Evolutionary conservation across 2,888 invertebrate genomes (phyloP), one percentile per base, ranked within the genome.

Genomic region (Gasteruption jaculator): DNA sequence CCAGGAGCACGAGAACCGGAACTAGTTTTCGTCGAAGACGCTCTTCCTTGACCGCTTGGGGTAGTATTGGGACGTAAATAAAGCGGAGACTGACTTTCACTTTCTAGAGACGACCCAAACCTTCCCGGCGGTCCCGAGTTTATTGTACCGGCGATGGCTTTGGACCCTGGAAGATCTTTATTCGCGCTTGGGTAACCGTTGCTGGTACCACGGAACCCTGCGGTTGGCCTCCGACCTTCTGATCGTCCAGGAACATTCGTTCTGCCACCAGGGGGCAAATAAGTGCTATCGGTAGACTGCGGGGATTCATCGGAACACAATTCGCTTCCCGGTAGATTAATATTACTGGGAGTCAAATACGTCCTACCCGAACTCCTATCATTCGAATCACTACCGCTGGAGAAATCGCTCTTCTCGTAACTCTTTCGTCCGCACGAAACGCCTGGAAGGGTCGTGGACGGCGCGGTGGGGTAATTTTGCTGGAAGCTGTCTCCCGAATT

Each of bases 161-260:
- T 43, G 3, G 58, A 58, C 16, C 53, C 58, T 5, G 40, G 50
- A 30, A 58, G 43, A 16, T 52, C 41, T 38, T 46, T 52, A 18
- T 46, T 54, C 14, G 53, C 43, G 38, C 57, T 52, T 20, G 57
- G 56, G 14, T 54, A 39, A 8, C 57, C 58, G 45, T 56, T 57
- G 24, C 56, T 56, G 40, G 52, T 31, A 18, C 56, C 57, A 16
- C 45, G 46, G 8, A 57, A 48, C 15, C 58, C 57, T 18, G 54
- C 57, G 29, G 54, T 37, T 12, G 50, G 50, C 36, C 56, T 32
- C 30, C 35, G 44, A 10, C 48, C 48, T 10, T 46, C 36, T n/a
- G n/a, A n/a, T n/a, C n/a, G n/a, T n/a, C n/a, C n/a, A n/a, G n/a
- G 7, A n/a, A 24, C n/a, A 24, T n/a, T n/a, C 24, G 7, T n/a